Percentiles rank a stretch among this genome's conserved stretches.
Conservation (phyloP, 2,113 vertebrate genomes). For the Labeo catla region DNA sequence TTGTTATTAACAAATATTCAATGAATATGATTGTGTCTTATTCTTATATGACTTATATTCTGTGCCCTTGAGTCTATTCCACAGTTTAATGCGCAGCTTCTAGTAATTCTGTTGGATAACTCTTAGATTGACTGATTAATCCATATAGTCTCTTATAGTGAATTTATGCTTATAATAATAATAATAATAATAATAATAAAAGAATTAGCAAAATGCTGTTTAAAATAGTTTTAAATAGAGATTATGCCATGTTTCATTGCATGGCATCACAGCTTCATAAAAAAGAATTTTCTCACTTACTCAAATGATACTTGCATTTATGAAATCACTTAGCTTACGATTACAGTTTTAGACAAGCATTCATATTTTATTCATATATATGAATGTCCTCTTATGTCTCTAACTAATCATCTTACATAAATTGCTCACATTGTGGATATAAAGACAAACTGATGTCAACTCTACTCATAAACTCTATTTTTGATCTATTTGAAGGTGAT, state of each 20-base stretch:
- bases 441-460: background rate
- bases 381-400: conserved; percentile 46
- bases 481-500: background rate
- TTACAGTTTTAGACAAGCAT: background rate
- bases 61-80: background rate
- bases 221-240: conserved; percentile 1
- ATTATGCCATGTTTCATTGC: background rate
- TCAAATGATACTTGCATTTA: background rate
- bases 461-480: background rate
- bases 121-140: too few relatives aligned
- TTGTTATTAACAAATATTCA: background rate
- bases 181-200: background rate
- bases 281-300: background rate
- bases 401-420: conserved; percentile 40
- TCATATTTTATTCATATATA: conserved; percentile 43
- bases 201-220: background rate
- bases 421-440: background rate
- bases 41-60: background rate
- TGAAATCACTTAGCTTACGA: background rate
- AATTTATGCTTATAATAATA: too few relatives aligned
- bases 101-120: background rate
- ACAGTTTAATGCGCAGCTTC: background rate
- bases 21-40: background rate
- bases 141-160: too few relatives aligned
- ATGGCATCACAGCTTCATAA: background rate